phyloP scores from a whole-genome alignment of 2,113 vertebrate species.

The Paralichthys olivaceus region DNA sequence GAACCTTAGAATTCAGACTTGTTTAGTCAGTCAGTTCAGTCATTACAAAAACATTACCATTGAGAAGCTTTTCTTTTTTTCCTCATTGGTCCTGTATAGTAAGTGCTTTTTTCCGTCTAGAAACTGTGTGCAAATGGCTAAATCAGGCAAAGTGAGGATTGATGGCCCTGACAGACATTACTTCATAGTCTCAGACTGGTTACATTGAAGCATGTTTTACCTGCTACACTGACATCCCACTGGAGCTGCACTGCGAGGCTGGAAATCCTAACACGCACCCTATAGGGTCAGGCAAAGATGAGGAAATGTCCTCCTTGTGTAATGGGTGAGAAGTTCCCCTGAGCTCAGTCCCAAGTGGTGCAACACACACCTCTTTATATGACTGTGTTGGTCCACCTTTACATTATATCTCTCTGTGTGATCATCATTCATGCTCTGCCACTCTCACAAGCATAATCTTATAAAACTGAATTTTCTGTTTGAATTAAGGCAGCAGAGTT shows the following conservation, averaged over 20 bases:
- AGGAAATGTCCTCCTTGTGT: conserved; percentile 52
- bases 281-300: conserved; percentile 45
- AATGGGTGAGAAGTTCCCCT: conserved; percentile 41
- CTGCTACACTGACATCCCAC: conserved; percentile 33
- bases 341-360: conserved; percentile 1
- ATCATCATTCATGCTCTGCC: too few relatives aligned
- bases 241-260: background rate
- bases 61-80: background rate
- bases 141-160: conserved; percentile 44
- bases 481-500: too few relatives aligned
- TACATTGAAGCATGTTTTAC: conserved; percentile 25
- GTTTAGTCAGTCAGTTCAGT: background rate
- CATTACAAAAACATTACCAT: background rate
- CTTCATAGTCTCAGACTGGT: conserved; percentile 61
- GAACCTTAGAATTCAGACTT: background rate
- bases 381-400: conserved; percentile 19
- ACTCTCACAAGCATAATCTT: too few relatives aligned
- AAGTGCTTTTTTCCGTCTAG: conserved; percentile 1
- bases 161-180: conserved; percentile 71
- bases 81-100: background rate
- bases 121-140: conserved; percentile 16
- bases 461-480: too few relatives aligned
- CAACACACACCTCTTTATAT: conserved; percentile 11
- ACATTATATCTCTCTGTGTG: conserved; percentile 35
- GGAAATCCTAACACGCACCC: conserved; percentile 45